Evolutionary conservation across 2,888 invertebrate genomes (phyloP).

Genomic region (Synergus itoensis): DNA sequence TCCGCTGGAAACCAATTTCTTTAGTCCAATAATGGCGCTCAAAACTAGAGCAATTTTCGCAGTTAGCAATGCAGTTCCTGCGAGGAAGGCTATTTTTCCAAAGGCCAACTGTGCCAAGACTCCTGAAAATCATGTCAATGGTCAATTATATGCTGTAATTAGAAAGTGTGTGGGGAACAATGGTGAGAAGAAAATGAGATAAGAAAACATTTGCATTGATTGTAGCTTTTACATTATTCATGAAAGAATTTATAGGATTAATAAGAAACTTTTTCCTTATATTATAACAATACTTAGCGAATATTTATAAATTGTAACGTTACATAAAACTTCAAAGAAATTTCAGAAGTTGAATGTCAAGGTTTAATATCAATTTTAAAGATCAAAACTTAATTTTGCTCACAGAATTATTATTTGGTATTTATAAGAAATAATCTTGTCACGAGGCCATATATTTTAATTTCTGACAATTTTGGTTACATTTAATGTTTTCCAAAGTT

Average conservation of each 20-base stretch:
- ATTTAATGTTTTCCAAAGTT: too few relatives aligned
- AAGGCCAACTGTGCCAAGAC: constrained; percentile 84
- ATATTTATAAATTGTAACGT: too few relatives aligned
- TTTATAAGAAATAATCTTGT: too few relatives aligned
- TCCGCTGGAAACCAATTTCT: constrained; percentile 80
- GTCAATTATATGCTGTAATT: constrained; percentile 16
- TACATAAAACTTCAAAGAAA: too few relatives aligned
- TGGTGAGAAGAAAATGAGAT: neutral
- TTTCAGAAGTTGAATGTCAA: too few relatives aligned
- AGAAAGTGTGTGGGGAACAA: constrained; percentile 10
- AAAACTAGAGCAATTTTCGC: constrained; percentile 84
- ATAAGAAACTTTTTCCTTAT: neutral
- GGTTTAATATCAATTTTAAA: too few relatives aligned
- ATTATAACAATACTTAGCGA: too few relatives aligned
- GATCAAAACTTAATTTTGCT: too few relatives aligned
- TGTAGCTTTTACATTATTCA: constrained; percentile 7
- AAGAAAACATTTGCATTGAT: neutral
- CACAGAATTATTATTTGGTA: too few relatives aligned
- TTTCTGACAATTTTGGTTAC: too few relatives aligned
- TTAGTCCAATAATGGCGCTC: constrained; percentile 82
- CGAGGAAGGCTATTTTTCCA: constrained; percentile 84
- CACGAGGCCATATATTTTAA: too few relatives aligned
- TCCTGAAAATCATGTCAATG: constrained; percentile 65
- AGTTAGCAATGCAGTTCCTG: constrained; percentile 84
- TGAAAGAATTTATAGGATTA: neutral